Base-by-base conservation (phyloP, 1,140 invertebrate species). In the Holotrichia oblita region DNA sequence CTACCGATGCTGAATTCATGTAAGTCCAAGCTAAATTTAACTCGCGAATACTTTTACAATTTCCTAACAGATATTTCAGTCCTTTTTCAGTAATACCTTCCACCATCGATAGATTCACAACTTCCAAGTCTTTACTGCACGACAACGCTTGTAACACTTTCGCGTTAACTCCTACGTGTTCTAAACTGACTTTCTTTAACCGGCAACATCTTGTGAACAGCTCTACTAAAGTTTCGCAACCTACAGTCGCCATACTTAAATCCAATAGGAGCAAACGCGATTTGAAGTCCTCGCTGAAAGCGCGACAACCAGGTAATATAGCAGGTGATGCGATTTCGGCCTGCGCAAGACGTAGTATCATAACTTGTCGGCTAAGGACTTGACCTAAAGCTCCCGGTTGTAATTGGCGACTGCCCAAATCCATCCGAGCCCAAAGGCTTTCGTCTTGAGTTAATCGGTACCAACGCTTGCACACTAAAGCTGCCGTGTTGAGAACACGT, bases 1-100 rank as follows among this genome's bases (percentile, higher is more conserved):
- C 84, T 40, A 97, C 88, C 7, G 90, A 88, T 6, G 90, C 88
- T 14, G 86, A 84, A 80, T 88, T 88, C n/a, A 97, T 85, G 73
- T 89, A 88, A 77, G 94, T 95, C 96, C 96, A 98, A 0, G 92
- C 92, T 77, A 97, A 85, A 87, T 97, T 97, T 24, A 97, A 86
- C 40, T 93, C 75, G 41, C 75, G 75, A 24, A 76, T 24, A 93
- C 89, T 91, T 80, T 83, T 86, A 86, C 88, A 96, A 83, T 89
- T 90, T 80, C 87, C 85, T 74, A 93, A 86, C 82, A 95, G 88
- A 77, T 87, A 82, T 17, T 88, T 87, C 0, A 97, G 80, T 41
- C 94, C 92, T 42, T 88, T 82, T 4, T 87, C 82, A 75, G 90
- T 89, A 1, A 96, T 85, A 27, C 93, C 93, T 78, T 89, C 89